These are phyloP conservation scores for Platalea minor DNA, from an alignment of 2,797 vertebrate genomes.

Conservation along the genomic window DNA sequence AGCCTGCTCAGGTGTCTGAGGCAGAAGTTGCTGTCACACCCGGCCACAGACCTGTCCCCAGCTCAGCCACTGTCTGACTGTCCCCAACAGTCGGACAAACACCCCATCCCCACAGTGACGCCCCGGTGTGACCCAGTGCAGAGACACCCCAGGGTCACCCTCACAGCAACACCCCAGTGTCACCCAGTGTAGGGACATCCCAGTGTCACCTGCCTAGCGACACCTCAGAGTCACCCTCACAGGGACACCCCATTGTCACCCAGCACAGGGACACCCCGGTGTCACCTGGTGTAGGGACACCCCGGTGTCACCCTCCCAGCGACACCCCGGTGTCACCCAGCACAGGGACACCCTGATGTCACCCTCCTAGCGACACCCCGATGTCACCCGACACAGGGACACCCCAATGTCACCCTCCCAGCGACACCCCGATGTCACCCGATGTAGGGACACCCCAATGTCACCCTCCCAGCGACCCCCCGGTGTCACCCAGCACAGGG, in stretches of 20 bases:
- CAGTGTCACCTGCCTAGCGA: too few relatives aligned
- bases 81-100: not conserved
- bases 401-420: not conserved
- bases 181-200: not conserved
- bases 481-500: not conserved
- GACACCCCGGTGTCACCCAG: not conserved
- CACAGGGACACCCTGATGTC: not conserved
- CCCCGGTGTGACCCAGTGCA: not conserved
- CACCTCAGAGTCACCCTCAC: too few relatives aligned
- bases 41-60: not conserved
- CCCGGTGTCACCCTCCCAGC: too few relatives aligned
- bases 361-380: too few relatives aligned
- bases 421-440: not conserved
- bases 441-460: too few relatives aligned
- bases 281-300: not conserved
- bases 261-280: not conserved
- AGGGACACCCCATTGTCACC: too few relatives aligned
- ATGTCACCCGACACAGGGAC: not conserved
- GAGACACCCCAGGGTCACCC: not conserved
- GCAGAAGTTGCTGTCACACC: not conserved
- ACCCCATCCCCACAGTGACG: not conserved
- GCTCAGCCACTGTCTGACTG: not conserved
- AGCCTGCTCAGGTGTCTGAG: not conserved
- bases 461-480: not conserved
- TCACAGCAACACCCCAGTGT: rapidly evolving